Evolutionary conservation across 2,888 invertebrate genomes (phyloP).

Genomic region (Pemphredon lugubris): DNA sequence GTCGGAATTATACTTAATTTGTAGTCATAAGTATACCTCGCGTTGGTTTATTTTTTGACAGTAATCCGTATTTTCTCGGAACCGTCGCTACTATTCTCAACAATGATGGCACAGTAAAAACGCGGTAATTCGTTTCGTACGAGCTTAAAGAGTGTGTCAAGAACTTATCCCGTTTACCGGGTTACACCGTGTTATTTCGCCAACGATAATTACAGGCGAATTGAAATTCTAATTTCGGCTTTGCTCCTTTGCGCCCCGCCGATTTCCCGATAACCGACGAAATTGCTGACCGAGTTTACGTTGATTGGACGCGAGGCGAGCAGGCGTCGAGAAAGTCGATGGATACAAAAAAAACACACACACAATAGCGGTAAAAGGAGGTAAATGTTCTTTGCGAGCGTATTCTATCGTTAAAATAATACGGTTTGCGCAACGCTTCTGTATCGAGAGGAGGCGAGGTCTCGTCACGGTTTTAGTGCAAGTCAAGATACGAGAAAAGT

Average conservation of each 20-base stretch:
- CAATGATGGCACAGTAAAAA: conserved; percentile 30
- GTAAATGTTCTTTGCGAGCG: no score
- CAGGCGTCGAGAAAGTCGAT: no score
- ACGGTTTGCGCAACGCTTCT: no score
- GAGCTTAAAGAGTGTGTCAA: conserved; percentile 6
- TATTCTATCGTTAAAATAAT: no score
- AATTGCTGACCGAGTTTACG: neutral
- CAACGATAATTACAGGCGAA: neutral
- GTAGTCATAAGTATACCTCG: conserved; percentile 52
- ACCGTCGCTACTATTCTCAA: conserved; percentile 35
- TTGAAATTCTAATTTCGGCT: neutral
- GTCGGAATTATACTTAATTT: conserved; percentile 63
- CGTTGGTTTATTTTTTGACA: conserved; percentile 61
- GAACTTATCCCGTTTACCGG: neutral
- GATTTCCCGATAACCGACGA: neutral
- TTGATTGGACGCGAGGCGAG: no score
- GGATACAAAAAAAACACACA: no score
- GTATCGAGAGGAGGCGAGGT: no score
- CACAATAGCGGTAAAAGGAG: no score
- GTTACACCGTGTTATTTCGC: neutral
- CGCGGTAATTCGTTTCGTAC: conserved; percentile 34
- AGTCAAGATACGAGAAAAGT: no score
- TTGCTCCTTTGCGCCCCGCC: neutral
- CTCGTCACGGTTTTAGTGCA: no score
- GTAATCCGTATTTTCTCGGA: conserved; percentile 55